Percentiles rank a stretch among this genome's conserved stretches.
Conservation (phyloP, 2,888 invertebrate genomes). For the Megalurothrips usitatus region DNA sequence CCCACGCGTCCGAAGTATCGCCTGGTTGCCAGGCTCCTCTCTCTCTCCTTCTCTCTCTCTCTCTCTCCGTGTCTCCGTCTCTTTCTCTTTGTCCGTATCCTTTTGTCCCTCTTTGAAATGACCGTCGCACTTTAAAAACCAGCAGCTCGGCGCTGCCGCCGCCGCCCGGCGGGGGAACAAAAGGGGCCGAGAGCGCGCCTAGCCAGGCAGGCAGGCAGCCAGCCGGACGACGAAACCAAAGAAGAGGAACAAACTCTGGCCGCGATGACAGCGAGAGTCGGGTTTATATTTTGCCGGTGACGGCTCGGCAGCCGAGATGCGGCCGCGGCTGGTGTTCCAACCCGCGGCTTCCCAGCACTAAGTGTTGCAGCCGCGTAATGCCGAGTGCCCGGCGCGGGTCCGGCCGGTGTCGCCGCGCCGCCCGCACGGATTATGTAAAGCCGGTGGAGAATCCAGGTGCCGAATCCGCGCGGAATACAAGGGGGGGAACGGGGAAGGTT, state of each 20-base stretch:
- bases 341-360: not conserved
- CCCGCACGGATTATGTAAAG: not conserved
- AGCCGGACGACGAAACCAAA: not conserved
- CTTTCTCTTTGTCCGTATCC: too few species aligned
- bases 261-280: not conserved
- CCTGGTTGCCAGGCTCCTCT: too few species aligned
- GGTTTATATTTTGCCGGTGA: not conserved
- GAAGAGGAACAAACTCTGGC: not conserved
- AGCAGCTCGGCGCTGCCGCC: too few species aligned
- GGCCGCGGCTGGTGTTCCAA: not conserved
- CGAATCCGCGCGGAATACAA: not conserved
- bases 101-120: too few species aligned
- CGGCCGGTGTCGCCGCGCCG: not conserved
- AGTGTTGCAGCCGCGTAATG: too few species aligned
- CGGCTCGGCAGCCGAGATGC: not conserved
- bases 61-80: too few species aligned
- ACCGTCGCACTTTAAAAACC: too few species aligned
- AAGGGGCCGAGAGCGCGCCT: not conserved
- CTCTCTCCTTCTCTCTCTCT: too few species aligned
- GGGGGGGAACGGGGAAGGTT: too few species aligned
- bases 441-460: not conserved
- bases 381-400: not conserved
- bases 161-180: too few species aligned
- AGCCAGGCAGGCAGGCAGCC: not conserved
- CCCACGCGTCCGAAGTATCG: too few species aligned